Conservation (phyloP, 2,888 invertebrate genomes). For the Drosophila robusta region DNA sequence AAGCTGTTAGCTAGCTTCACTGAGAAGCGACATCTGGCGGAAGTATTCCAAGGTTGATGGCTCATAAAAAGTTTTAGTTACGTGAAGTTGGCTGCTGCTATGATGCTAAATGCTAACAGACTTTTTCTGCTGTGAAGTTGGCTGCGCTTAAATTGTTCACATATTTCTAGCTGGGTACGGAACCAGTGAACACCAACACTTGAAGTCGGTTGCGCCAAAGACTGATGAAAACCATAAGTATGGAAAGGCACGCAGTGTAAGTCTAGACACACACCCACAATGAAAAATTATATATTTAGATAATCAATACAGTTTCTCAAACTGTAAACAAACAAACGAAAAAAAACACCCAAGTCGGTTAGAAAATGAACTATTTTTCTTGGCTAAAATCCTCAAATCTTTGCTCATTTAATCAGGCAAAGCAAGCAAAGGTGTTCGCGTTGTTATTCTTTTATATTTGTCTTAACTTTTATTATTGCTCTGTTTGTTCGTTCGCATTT, state of each 20-base stretch:
- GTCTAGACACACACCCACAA: conserved; percentile 2
- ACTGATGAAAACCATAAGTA: neutral
- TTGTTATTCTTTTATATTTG: conserved; percentile 47
- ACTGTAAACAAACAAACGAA: too few relatives aligned
- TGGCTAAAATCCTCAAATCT: neutral
- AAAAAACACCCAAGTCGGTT: neutral
- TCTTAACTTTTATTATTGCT: conserved; percentile 64
- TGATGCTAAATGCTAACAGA: neutral
- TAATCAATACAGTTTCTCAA: too few relatives aligned
- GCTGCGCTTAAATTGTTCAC: conserved; percentile 1
- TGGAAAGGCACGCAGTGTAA: neutral
- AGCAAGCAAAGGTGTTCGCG: neutral
- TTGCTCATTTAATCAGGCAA: neutral
- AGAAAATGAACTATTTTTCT: neutral
- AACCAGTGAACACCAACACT: neutral
- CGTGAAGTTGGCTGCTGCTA: neutral
- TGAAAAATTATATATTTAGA: neutral
- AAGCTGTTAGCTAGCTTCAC: neutral
- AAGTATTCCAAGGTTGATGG: neutral
- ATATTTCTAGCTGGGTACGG: neutral
- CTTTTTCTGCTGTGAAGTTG: conserved; percentile 7
- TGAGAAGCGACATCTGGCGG: neutral
- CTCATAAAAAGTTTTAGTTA: neutral
- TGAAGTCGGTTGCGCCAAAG: neutral
- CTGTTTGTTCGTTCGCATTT: conserved; percentile 69